Evolutionary conservation across 2,888 invertebrate species (phyloP).

Genomic region (Adelphocoris suturalis): DNA sequence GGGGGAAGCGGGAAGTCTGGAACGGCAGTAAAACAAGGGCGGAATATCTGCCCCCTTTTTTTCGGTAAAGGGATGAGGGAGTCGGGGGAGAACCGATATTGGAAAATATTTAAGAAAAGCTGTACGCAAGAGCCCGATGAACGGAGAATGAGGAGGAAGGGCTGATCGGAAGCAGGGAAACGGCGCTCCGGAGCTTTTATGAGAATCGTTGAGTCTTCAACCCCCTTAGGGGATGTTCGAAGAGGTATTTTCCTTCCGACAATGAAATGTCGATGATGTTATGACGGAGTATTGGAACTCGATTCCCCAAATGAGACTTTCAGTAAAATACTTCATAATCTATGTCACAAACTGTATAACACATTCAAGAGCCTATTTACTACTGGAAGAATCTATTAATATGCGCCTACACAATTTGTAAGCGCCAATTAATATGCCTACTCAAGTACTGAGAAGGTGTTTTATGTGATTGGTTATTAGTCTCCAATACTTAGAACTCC

Average conservation of each 20-base stretch:
- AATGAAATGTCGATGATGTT: conserved; percentile 28
- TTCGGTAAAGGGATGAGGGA: neutral
- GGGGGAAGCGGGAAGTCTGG: neutral
- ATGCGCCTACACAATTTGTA: too few species aligned
- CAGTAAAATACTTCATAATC: neutral
- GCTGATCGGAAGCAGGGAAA: conserved; percentile 6
- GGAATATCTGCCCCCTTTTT: conserved; percentile 10
- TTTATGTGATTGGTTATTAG: too few species aligned
- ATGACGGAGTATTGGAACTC: conserved; percentile 1
- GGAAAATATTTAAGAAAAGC: conserved; percentile 42
- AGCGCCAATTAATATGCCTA: too few species aligned
- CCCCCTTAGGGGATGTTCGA: neutral
- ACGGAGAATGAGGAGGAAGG: conserved; percentile 8
- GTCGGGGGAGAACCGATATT: neutral
- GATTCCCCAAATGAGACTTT: neutral
- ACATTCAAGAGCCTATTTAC: too few species aligned
- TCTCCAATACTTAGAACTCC: too few species aligned
- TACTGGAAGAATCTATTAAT: too few species aligned
- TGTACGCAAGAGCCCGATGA: neutral
- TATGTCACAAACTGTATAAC: neutral
- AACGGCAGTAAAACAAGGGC: conserved; percentile 39
- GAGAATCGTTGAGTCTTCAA: conserved; percentile 26
- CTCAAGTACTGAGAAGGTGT: too few species aligned
- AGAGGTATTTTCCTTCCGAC: neutral
- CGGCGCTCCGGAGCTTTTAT: conserved; percentile 16